Percentiles rank a stretch among this genome's conserved stretches.
These are phyloP conservation scores for Tillus elongatus DNA, from an alignment of 2,888 invertebrate genomes.

Conservation along the genomic window DNA sequence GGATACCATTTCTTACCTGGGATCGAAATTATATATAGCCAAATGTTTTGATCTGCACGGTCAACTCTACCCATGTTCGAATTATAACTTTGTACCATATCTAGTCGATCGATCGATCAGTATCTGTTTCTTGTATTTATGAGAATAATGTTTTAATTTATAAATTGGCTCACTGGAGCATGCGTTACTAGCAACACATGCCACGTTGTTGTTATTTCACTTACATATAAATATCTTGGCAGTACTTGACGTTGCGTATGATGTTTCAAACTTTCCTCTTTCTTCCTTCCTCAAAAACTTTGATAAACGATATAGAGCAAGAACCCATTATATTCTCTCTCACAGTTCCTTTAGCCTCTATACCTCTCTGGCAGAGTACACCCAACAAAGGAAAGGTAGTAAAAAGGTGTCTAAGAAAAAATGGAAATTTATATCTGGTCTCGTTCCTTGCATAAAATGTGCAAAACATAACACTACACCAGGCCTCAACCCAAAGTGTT, in stretches of 20 bases:
- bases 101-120: slow-evolving; percentile 8
- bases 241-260: not conserved
- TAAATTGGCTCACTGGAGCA: slow-evolving; percentile 7
- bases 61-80: not conserved
- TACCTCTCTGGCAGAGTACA: slow-evolving; percentile 13
- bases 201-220: slow-evolving; percentile 22
- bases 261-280: slow-evolving; percentile 12
- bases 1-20: slow-evolving; percentile 21
- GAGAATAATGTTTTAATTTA: slow-evolving; percentile 13
- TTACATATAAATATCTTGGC: slow-evolving; percentile 13
- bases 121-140: slow-evolving; percentile 9
- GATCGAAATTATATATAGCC: slow-evolving; percentile 9
- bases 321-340: slow-evolving; percentile 12
- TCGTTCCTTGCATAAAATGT: slow-evolving; percentile 11
- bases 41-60: slow-evolving; percentile 6
- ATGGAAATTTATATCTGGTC: slow-evolving; percentile 7
- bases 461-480: slow-evolving; percentile 16
- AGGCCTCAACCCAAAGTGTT: slow-evolving; percentile 17
- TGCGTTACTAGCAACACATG: slow-evolving; percentile 16
- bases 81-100: slow-evolving; percentile 6
- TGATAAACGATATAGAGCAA: slow-evolving; percentile 9
- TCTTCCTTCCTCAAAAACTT: slow-evolving; percentile 11
- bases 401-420: slow-evolving; percentile 18
- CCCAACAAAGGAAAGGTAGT: slow-evolving; percentile 17
- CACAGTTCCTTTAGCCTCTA: slow-evolving; percentile 17